Evolutionary conservation across 2,888 invertebrate genomes (phyloP), one percentile per base, ranked within the genome.

Genomic region (Azorinus chamasolen): DNA sequence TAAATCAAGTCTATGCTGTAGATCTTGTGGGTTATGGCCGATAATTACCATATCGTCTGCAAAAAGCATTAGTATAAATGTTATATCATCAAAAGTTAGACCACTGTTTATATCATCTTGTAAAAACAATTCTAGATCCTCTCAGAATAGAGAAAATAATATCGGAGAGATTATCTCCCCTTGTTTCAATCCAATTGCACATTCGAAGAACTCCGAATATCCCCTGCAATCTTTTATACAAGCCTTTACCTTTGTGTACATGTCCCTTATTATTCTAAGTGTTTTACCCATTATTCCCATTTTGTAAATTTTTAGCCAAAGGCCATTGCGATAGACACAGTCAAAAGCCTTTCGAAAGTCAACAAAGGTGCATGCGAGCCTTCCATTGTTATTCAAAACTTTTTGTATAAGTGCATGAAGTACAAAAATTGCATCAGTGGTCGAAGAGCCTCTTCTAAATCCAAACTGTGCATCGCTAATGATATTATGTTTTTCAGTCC

Each of bases 381-480:
- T 14, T 50, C 48, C n/a, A n/a, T n/a, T n/a, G n/a, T n/a, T n/a
- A n/a, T n/a, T n/a, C n/a, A n/a, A n/a, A n/a, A n/a, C n/a, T n/a
- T n/a, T n/a, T n/a, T n/a, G n/a, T n/a, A n/a, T n/a, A n/a, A n/a
- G n/a, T n/a, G n/a, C n/a, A n/a, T n/a, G n/a, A n/a, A n/a, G n/a
- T n/a, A n/a, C n/a, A n/a, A n/a, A n/a, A n/a, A n/a, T n/a, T n/a
- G n/a, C 66, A 37, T 74, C 62, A 16, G 50, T 43, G 0, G 68
- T 74, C 25, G 46, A 58, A 10, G 27, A 2, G 3, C 68, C 68
- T 51, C 48, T 55, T 10, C 57, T n/a, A n/a, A 74, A 74, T 18
- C 57, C 74, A 62, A 74, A 74, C 25, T 74, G 68, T 32, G 66
- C 66, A 45, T 62, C 66, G 2, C 57, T 57, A 18, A 66, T n/a